Percentiles rank a stretch among this genome's conserved stretches.
These are phyloP conservation scores for Brachionus plicatilis DNA, from an alignment of 1,140 invertebrate species.

Conservation along the genomic window DNA sequence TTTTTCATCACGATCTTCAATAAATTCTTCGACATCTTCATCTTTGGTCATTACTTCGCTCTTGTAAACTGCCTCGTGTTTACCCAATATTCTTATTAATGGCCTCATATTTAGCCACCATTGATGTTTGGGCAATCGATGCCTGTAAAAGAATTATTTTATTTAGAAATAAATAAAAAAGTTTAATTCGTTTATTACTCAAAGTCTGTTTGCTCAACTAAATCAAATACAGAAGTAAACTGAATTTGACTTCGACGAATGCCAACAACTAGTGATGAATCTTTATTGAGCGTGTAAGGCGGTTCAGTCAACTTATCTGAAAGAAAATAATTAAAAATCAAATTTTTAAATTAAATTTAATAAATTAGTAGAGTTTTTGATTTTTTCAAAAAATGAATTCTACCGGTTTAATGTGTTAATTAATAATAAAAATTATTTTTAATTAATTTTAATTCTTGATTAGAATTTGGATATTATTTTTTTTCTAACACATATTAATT, in stretches of 20 bases:
- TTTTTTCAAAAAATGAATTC: no score
- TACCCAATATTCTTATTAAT: slow-evolving; percentile 87
- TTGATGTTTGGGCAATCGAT: slow-evolving; percentile 82
- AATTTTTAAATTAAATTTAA: neutral
- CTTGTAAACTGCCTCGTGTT: slow-evolving; percentile 82
- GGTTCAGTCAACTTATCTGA: neutral
- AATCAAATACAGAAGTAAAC: slow-evolving; percentile 79
- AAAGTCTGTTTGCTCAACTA: slow-evolving; percentile 81
- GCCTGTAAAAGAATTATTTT: slow-evolving; percentile 59
- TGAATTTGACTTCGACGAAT: slow-evolving; percentile 78
- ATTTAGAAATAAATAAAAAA: neutral
- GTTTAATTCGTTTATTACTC: slow-evolving; percentile 56
- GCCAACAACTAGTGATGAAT: slow-evolving; percentile 58
- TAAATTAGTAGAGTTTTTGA: no score
- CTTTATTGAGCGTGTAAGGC: neutral
- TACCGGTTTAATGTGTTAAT: neutral
- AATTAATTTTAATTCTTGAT: no score
- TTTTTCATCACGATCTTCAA: slow-evolving; percentile 21
- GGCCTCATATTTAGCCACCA: slow-evolving; percentile 98
- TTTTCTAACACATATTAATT: no score
- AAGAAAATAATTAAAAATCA: neutral
- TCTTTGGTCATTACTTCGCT: slow-evolving; percentile 28
- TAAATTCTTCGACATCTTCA: neutral
- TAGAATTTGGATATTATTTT: no score
- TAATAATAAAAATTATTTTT: neutral